These are phyloP conservation scores for Anthoptus insignis DNA, from an alignment of 2,888 invertebrate species.

Conservation along the genomic window DNA sequence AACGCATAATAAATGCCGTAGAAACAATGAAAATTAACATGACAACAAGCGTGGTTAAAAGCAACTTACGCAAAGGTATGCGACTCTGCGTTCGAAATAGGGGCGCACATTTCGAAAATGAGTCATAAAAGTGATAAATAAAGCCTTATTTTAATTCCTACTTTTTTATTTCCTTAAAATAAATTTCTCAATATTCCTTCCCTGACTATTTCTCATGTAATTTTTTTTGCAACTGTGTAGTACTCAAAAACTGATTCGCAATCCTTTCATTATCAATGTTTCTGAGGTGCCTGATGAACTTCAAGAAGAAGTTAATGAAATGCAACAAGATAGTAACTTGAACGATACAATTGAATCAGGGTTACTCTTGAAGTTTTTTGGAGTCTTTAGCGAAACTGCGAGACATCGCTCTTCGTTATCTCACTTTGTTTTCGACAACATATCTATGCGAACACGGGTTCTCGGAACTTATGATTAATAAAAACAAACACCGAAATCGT, in stretches of 20 bases:
- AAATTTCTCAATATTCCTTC: too few species aligned
- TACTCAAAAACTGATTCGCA: conserved; percentile 8
- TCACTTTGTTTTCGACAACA: conserved; percentile 44
- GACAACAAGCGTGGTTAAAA: too few species aligned
- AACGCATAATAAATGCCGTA: background rate
- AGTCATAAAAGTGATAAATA: background rate
- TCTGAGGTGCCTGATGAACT: conserved; percentile 3
- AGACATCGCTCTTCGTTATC: conserved; percentile 43
- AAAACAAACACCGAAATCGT: conserved; percentile 46
- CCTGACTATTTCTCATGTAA: too few species aligned
- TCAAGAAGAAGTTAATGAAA: conserved; percentile 3
- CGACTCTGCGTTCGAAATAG: background rate
- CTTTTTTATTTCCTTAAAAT: too few species aligned
- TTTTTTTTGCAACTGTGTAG: too few species aligned
- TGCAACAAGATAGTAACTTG: background rate
- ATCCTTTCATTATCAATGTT: conserved; percentile 2
- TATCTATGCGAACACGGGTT: conserved; percentile 49
- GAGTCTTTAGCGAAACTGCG: conserved; percentile 47
- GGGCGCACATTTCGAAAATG: background rate
- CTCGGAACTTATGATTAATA: conserved; percentile 45
- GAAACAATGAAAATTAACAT: background rate
- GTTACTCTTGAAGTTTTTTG: conserved; percentile 23
- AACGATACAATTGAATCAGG: background rate
- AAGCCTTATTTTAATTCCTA: too few species aligned
- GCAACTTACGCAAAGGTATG: background rate